These are phyloP conservation scores for Alosa alosa DNA, from an alignment of 2,113 vertebrate genomes.

Conservation along the genomic window DNA sequence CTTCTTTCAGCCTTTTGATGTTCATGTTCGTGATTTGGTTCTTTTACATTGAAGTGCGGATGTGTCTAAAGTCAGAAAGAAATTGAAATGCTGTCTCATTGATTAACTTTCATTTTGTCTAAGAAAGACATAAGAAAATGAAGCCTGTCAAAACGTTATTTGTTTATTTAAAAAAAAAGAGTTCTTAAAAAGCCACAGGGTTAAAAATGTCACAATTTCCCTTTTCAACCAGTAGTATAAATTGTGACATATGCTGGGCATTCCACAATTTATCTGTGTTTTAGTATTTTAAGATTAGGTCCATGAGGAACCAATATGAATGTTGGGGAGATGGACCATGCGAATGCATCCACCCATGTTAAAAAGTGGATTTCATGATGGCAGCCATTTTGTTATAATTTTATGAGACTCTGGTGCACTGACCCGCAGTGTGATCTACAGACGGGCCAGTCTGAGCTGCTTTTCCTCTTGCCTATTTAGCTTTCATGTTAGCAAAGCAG, in stretches of 20 bases:
- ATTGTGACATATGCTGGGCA: no score
- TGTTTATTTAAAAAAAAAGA: no score
- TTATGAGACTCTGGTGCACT: conserved; percentile 30
- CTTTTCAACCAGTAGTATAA: no score
- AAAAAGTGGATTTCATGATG: conserved; percentile 23
- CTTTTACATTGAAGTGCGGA: no score
- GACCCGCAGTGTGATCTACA: neutral
- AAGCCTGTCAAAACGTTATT: neutral
- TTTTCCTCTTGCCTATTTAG: neutral
- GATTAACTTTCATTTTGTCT: neutral
- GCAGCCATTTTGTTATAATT: conserved; percentile 32
- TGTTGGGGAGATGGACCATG: neutral
- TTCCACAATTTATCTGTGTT: no score
- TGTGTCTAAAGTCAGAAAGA: no score
- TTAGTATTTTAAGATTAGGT: neutral
- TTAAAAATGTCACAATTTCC: no score
- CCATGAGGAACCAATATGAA: neutral
- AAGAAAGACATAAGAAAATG: neutral
- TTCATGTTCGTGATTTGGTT: no score
- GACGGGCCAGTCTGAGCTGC: neutral
- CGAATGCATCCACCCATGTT: neutral
- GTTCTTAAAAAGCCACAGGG: no score
- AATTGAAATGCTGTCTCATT: no score
- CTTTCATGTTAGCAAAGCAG: neutral
- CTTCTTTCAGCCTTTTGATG: neutral